These are phyloP conservation scores for Vombatus ursinus DNA, from an alignment of 2,113 vertebrate species.

Conservation along the genomic window DNA sequence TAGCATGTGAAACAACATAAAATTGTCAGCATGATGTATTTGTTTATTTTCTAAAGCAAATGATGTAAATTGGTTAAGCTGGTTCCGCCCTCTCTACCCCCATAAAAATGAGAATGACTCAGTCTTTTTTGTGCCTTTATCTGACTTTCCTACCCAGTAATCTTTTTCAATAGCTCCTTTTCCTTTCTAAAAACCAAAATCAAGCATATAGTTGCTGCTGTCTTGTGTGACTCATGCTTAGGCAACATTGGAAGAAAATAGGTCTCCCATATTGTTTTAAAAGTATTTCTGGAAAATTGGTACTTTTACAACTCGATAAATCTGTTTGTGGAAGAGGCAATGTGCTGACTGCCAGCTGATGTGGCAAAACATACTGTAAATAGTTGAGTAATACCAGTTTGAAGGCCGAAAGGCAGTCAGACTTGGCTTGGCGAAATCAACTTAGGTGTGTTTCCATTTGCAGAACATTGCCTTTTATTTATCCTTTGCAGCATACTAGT, in stretches of 20 bases:
- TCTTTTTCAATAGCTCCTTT: constrained; percentile 69
- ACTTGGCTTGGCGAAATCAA: not conserved
- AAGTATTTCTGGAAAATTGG: constrained; percentile 58
- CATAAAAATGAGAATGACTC: constrained; percentile 66
- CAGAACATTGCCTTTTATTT: not conserved
- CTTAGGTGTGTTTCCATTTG: not conserved
- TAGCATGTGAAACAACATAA: constrained; percentile 18
- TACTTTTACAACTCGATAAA: constrained; percentile 41
- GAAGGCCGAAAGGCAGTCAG: not conserved
- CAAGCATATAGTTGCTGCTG: constrained; percentile 55
- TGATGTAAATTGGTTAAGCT: constrained; percentile 64
- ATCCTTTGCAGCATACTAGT: not conserved
- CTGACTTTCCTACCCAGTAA: constrained; percentile 66
- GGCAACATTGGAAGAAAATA: constrained; percentile 63
- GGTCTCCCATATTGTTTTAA: constrained; percentile 66
- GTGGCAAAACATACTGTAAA: not conserved
- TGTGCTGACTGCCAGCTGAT: constrained; percentile 23
- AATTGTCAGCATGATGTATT: constrained; percentile 58
- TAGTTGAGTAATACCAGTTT: not conserved
- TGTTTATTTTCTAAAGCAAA: constrained; percentile 73
- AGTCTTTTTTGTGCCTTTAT: constrained; percentile 67
- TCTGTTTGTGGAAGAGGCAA: constrained; percentile 44
- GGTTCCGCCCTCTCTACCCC: constrained; percentile 11
- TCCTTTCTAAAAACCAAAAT: constrained; percentile 70
- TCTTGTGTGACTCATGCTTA: constrained; percentile 63